Evolutionary conservation across 2,888 invertebrate species (phyloP).

Genomic region (Allophyes oxyacanthae): DNA sequence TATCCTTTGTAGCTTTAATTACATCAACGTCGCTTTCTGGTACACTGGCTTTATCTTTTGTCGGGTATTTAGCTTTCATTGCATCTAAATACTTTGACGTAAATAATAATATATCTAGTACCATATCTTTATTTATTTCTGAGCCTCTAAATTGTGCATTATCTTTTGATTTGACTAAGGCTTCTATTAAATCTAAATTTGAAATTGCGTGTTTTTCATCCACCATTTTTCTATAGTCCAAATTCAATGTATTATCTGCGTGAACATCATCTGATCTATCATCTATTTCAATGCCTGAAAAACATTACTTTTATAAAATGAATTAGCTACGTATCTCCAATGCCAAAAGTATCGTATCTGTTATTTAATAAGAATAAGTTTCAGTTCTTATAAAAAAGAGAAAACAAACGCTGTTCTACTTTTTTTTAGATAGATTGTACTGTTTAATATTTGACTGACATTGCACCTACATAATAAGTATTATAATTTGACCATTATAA

Average conservation of each 20-base stretch:
- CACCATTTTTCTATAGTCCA: background rate
- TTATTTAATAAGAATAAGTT: too few species aligned
- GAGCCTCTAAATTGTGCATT: background rate
- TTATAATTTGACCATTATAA: slow-evolving; percentile 35
- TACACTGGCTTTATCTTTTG: background rate
- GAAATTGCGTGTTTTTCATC: slow-evolving; percentile 3
- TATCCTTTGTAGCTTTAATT: too few species aligned
- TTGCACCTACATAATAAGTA: background rate
- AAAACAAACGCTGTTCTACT: too few species aligned
- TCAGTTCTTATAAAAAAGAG: too few species aligned
- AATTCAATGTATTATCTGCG: background rate
- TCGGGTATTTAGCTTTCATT: background rate
- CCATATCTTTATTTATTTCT: background rate
- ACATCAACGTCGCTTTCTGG: too few species aligned
- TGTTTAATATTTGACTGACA: background rate
- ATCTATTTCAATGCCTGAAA: slow-evolving; percentile 37
- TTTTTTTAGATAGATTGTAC: too few species aligned
- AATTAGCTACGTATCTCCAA: background rate
- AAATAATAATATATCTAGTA: too few species aligned
- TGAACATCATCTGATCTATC: background rate
- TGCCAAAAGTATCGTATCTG: background rate
- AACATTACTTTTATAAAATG: background rate
- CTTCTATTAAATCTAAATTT: background rate
- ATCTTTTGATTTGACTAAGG: background rate
- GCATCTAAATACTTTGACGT: slow-evolving; percentile 2